A percentile compares a stretch with the other conserved stretches of the same genome.
Evolutionary conservation across 2,113 vertebrate genomes (phyloP).

Genomic region (Scomber colias): DNA sequence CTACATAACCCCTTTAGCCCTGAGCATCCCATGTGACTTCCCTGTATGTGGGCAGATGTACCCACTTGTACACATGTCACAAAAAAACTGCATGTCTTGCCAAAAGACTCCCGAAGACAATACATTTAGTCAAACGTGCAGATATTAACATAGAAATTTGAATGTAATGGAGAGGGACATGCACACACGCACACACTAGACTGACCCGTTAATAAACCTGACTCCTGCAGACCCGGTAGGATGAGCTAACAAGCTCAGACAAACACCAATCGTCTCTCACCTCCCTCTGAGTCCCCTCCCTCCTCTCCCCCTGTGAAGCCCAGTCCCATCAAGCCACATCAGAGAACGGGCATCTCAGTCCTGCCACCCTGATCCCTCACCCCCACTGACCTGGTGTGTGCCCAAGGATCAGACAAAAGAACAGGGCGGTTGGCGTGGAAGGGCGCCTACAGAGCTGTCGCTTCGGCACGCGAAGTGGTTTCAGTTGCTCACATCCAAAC

Average conservation of each 20-base stretch:
- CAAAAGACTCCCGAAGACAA: constrained; percentile 7
- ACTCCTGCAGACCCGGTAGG: constrained; percentile 52
- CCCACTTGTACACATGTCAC: constrained; percentile 44
- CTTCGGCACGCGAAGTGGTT: constrained; percentile 64
- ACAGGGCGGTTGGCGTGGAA: constrained; percentile 44
- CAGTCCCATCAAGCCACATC: constrained; percentile 73
- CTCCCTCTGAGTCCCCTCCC: constrained; percentile 53
- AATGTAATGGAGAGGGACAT: constrained; percentile 31
- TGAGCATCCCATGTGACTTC: constrained; percentile 78
- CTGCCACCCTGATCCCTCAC: constrained; percentile 66
- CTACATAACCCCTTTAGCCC: constrained; percentile 87
- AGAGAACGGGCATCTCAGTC: constrained; percentile 68
- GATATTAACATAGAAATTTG: constrained; percentile 9
- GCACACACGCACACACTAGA: constrained; percentile 14
- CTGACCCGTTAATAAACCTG: constrained; percentile 48
- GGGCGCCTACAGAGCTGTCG: constrained; percentile 61
- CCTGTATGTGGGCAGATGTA: constrained; percentile 35
- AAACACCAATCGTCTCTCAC: constrained; percentile 66
- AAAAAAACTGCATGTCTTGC: constrained; percentile 1
- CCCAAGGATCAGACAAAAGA: constrained; percentile 75
- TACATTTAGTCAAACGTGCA: constrained; percentile 20
- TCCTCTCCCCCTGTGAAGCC: constrained; percentile 31
- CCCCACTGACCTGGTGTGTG: constrained; percentile 57
- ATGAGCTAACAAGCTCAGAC: constrained; percentile 73
- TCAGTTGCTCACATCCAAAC: constrained; percentile 64